Conservation (phyloP, 2,797 vertebrate genomes). For the Enteromius treurensis region DNA sequence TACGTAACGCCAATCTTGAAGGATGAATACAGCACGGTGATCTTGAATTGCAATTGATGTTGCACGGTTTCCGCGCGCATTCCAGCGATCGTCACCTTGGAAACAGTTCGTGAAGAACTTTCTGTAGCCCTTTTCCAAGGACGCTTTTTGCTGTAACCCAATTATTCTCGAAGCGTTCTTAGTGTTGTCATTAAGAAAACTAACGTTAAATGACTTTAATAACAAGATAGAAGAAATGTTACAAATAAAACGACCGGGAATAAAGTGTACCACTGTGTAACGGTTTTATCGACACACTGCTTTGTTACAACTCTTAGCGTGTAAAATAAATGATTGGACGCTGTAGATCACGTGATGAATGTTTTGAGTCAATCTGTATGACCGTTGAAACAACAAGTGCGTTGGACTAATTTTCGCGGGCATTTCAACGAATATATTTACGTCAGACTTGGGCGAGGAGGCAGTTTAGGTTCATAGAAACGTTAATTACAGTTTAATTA, state of each 20-base stretch:
- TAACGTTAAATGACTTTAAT: neutral
- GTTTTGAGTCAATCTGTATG: neutral
- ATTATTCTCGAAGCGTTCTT: neutral
- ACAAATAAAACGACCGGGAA: neutral
- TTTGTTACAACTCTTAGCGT: neutral
- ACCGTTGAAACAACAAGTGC: neutral
- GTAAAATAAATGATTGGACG: neutral
- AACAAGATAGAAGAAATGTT: neutral
- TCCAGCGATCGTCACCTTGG: constrained; percentile 17
- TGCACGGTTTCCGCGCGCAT: constrained; percentile 24
- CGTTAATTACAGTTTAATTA: too few relatives aligned
- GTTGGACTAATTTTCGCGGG: neutral
- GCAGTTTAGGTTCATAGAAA: neutral
- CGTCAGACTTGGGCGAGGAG: neutral
- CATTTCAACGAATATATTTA: neutral
- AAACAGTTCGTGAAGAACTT: neutral
- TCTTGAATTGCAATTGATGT: constrained; percentile 17
- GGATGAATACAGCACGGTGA: constrained; percentile 6
- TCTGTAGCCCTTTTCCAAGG: neutral
- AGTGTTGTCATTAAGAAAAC: neutral
- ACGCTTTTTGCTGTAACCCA: neutral
- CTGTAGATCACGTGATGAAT: neutral
- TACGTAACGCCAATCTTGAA: neutral
- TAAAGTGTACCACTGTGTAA: neutral
- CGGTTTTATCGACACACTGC: neutral